Evolutionary conservation across 1,140 invertebrate genomes (phyloP), one percentile per base, ranked within the genome.

Genomic region (Drosophila repletoides): DNA sequence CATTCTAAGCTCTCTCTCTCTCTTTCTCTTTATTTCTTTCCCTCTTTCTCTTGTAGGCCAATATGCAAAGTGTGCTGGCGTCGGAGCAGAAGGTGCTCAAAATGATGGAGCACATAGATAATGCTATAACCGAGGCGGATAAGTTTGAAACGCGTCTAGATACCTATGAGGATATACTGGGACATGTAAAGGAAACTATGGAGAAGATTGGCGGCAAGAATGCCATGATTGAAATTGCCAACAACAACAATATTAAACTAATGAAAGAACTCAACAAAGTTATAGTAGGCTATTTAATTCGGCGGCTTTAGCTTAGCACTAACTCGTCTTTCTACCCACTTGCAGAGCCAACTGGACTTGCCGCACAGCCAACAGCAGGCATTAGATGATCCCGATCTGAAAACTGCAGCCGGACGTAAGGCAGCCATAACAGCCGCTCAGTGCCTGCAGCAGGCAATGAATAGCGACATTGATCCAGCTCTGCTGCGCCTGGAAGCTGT

Each of bases 191-290:
- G 70, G 95, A 96, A 89, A 95, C 95, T 7, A 96, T 97, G 92
- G 94, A 95, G 68, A 95, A 96, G 77, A 97, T 98, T 91, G 97
- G 97, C 69, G 95, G 97, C 76, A 98, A 98, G 89, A 98, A 98
- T 92, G 93, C 94, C 3, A 93, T 96, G 71, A 96, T 98, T 81
- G 95, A 97, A 89, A 94, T 96, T 2, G 95, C 95, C 6, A 97
- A 97, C 90, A 93, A 92, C 59, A 98, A 98, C 89, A 95, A 97
- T 76, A 93, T 94, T 65, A 93, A 94, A 73, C 91, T 98, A 22
- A 91, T 97, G 53, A 92, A 93, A 29, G 95, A 97, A 88, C 91
- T 98, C 0, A 94, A 96, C 81, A 94, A 93, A 89, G 92, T 98
- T 40, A 94, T 97, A 87, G 95, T 96, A 91, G 92, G 52, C 1